Percentiles rank a stretch among this genome's conserved stretches.
phyloP scores from a whole-genome alignment of 2,888 invertebrate genomes.

The Pharmacophagus antenor region DNA sequence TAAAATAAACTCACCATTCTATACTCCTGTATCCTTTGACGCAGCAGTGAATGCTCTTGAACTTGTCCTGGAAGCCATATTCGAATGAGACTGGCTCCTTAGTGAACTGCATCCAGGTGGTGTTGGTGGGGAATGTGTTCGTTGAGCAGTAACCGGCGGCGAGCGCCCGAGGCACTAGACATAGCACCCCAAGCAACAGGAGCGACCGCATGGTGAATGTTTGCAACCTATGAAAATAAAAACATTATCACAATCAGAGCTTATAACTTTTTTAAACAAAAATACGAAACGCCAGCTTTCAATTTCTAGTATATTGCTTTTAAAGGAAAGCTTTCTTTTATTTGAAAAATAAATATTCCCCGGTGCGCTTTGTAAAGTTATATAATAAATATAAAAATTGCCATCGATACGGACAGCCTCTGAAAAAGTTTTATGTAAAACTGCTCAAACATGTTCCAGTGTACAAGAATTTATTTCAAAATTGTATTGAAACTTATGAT shows the following conservation, averaged over 20 bases:
- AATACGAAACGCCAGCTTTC: not conserved
- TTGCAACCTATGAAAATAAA: slow-evolving; percentile 44
- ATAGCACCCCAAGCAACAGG: slow-evolving; percentile 49
- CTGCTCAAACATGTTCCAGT: too few relatives aligned
- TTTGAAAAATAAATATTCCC: too few relatives aligned
- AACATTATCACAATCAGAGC: not conserved
- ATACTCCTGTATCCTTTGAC: slow-evolving; percentile 88
- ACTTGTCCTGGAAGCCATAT: slow-evolving; percentile 84
- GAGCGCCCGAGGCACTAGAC: slow-evolving; percentile 44
- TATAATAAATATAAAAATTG: too few relatives aligned
- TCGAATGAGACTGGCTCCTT: slow-evolving; percentile 86
- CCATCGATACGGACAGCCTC: too few relatives aligned
- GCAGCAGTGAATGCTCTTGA: slow-evolving; percentile 89
- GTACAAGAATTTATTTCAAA: too few relatives aligned
- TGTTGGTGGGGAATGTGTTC: slow-evolving; percentile 79
- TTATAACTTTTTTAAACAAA: not conserved
- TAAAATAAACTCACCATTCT: slow-evolving; percentile 84
- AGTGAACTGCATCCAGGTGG: slow-evolving; percentile 86
- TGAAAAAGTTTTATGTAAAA: too few relatives aligned
- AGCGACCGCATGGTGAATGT: slow-evolving; percentile 52
- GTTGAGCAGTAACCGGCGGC: slow-evolving; percentile 80
- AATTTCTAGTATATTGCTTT: too few relatives aligned
- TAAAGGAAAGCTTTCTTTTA: too few relatives aligned
- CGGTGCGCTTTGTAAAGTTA: too few relatives aligned
- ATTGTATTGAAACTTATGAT: too few relatives aligned